Conservation (phyloP, 2,797 vertebrate species). For the Hippocampus kuda region DNA sequence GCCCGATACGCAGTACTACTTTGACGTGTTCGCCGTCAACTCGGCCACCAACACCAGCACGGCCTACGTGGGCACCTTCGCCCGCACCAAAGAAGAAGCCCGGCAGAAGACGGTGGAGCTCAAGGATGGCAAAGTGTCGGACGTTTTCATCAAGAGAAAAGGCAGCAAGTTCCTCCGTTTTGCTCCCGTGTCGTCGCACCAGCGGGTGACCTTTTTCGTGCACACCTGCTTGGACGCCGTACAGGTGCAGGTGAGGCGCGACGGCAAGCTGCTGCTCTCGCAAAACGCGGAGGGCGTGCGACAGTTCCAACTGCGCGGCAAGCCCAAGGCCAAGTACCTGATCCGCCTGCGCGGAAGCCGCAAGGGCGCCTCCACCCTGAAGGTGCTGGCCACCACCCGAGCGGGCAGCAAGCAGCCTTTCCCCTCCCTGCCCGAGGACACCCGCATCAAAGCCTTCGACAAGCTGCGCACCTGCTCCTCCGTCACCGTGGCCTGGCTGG, state of each 20-base stretch:
- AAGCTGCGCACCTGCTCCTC: conserved; percentile 92
- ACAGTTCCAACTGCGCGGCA: conserved; percentile 89
- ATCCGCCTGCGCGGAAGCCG: conserved; percentile 85
- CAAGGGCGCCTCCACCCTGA: conserved; percentile 85
- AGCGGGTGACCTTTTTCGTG: conserved; percentile 83
- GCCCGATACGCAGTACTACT: conserved; percentile 93
- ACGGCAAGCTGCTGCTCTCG: conserved; percentile 84
- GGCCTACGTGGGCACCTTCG: conserved; percentile 90
- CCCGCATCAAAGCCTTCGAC: conserved; percentile 92
- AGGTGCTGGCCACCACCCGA: conserved; percentile 82
- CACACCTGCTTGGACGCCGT: conserved; percentile 85
- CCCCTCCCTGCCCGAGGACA: conserved; percentile 92
- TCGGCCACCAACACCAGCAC: conserved; percentile 86
- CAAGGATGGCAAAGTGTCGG: conserved; percentile 88
- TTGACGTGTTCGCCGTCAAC: conserved; percentile 91
- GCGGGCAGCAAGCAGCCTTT: conserved; percentile 84
- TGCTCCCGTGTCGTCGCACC: conserved; percentile 88
- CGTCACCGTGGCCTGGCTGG: conserved; percentile 90
- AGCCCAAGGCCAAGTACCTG: conserved; percentile 92
- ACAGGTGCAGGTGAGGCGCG: conserved; percentile 87
- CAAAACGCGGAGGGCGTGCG: conserved; percentile 85
- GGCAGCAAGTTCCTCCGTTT: conserved; percentile 86
- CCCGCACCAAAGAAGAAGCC: conserved; percentile 90
- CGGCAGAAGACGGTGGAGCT: conserved; percentile 87
- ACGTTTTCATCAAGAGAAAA: conserved; percentile 89